These are phyloP conservation scores for Gopherus evgoodei DNA, from an alignment of 2,113 vertebrate genomes.

Conservation along the genomic window DNA sequence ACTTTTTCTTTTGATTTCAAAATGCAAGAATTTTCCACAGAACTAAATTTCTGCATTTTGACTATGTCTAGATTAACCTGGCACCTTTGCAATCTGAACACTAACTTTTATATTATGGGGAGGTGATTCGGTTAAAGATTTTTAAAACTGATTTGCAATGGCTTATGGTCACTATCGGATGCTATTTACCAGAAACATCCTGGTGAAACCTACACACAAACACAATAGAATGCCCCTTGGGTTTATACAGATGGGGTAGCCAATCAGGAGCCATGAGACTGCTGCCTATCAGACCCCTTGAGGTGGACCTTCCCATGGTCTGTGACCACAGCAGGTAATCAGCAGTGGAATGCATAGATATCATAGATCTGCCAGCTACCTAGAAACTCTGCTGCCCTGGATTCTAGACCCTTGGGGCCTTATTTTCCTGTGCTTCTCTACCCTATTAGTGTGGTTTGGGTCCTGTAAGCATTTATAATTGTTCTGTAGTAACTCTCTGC, in stretches of 20 bases:
- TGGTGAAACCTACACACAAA: background rate
- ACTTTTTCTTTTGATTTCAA: background rate
- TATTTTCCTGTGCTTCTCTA: background rate
- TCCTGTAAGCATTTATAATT: background rate
- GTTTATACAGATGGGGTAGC: too few species aligned
- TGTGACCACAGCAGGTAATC: too few species aligned
- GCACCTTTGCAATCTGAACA: background rate
- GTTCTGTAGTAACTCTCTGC: background rate
- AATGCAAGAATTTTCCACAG: background rate
- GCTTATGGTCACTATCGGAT: fast-evolving
- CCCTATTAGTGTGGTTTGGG: background rate
- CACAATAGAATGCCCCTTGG: background rate
- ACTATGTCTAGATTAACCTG: background rate
- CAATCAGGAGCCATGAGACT: too few species aligned
- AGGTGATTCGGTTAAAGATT: background rate
- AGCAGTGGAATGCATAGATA: too few species aligned
- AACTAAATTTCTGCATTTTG: background rate
- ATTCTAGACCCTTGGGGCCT: too few species aligned
- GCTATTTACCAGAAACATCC: background rate
- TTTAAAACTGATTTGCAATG: background rate
- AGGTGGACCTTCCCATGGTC: too few species aligned
- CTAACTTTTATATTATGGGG: background rate
- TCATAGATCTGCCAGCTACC: too few species aligned
- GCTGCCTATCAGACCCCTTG: too few species aligned
- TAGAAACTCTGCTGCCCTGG: too few species aligned